Base-by-base conservation (phyloP, 2,888 invertebrate species). In the Chromoteleia sp. region DNA sequence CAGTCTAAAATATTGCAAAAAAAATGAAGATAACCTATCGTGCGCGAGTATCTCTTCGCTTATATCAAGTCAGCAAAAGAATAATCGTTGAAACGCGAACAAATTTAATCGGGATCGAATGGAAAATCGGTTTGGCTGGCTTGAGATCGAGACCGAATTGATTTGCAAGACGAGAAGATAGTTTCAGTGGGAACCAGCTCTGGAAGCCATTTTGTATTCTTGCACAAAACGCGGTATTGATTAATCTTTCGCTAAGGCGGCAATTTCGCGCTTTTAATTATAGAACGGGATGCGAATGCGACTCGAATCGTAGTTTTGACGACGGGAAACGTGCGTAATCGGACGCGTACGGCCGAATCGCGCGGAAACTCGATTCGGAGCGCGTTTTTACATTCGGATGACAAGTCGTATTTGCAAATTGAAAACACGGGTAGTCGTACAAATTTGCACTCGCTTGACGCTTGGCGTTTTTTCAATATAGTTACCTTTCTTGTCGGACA, bases 401-500 rank as follows among this genome's bases (percentile, higher is more conserved):
- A 88, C 87, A 88, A 87, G 85, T 87, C 83, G 84, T 83, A 85
- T 80, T 85, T 86, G 84, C 85, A 85, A 86, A 85, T 84, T 83
- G 84, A 86, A 87, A 85, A 86, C 86, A 88, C 87, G 86, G 84
- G 77, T 48, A 54, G 85, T 81, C 81, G 82, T 83, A 78, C 63
- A 81, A 56, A 81, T 82, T 81, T 33, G 83, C 78, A 83, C 73
- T 84, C 68, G 78, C 77, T 78, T 50, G 82, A 84, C 80, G 83
- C 82, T 79, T 82, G 68, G 77, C 76, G 75, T 59, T 74, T 50
- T 74, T n/a, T 17, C 25, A 33, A 56, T 86, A 91, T 91, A 91
- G 86, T 91, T 92, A 92, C 91, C 91, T 92, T 92, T 92, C 86
- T 92, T 92, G 91, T 91, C 91, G 87, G 91, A 89, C 91, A 91